Base-by-base conservation (phyloP, 2,797 vertebrate genomes). In the Melanogrammus aeglefinus region DNA sequence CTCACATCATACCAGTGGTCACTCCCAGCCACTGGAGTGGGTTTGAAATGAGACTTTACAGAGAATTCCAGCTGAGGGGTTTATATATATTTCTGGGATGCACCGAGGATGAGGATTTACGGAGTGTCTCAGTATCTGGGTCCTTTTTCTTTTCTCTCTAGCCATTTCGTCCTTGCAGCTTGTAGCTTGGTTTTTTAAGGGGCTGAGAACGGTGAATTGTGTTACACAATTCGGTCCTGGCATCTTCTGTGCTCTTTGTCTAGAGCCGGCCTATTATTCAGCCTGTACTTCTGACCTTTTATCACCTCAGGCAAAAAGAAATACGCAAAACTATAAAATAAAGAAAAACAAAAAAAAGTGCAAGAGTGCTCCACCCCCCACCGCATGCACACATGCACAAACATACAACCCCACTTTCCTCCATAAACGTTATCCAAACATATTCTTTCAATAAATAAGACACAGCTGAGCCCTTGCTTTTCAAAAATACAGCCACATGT, bases 371-470 rank as follows among this genome's bases (percentile, higher is more conserved):
- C 78, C n/a, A 63, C 81, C 80, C 77, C 77, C 75, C 77, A 82
- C 24, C 16, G 13, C 76, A 39, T 24, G 38, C 38, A 31, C 69
- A 71, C 69, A 71, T 16, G 29, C 69, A 71, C 69, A 71, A n/a
- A 71, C 69, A 70, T 31, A 13, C n/a, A 16, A 16, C 73, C 4
- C 39, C 3, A 4, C 57, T 31, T 1, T 14, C 35, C 72, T 75
- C 75, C 4, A 39, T 79, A 80, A 88, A 84, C 83, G 77, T 77
- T 77, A 89, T 88, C 91, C 89, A 88, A 91, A 88, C 90, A 92
- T 90, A 88, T 90, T 93, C 81, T 89, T 92, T 86, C 77, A 92
- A 90, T 92, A 88, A 91, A 91, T 63, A 88, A 86, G 75, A 87
- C 77, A 80, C 29, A 75, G 82, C 83, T 83, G 81, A 77, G 75